Evolutionary conservation across 2,888 invertebrate genomes (phyloP).

Genomic region (Nemotelus nigrinus): DNA sequence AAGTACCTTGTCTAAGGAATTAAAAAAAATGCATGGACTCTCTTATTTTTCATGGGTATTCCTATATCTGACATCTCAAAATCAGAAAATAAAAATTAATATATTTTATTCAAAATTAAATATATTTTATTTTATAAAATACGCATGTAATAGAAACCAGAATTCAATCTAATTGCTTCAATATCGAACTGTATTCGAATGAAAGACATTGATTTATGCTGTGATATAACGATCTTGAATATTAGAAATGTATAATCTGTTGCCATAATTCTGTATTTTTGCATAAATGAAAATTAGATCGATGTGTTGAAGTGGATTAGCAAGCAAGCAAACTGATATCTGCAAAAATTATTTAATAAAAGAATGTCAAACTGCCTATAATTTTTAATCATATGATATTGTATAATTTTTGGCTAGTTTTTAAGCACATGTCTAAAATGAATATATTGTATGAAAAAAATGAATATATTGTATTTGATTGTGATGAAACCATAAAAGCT

Average conservation of each 20-base stretch:
- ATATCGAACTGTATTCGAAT: no score
- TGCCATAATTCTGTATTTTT: conserved; percentile 30
- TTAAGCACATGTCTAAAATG: neutral
- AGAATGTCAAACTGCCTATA: neutral
- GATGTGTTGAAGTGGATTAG: conserved; percentile 10
- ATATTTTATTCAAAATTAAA: no score
- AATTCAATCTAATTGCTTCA: no score
- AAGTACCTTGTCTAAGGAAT: no score
- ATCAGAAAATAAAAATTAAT: no score
- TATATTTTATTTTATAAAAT: no score
- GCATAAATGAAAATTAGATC: conserved; percentile 26
- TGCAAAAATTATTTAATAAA: neutral
- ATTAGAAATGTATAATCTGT: conserved; percentile 20
- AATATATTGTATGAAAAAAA: neutral
- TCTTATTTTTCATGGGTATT: no score
- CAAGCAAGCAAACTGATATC: neutral
- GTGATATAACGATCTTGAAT: conserved; percentile 31
- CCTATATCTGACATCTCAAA: no score
- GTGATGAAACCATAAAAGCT: conserved; percentile 15
- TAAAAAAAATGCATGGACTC: no score
- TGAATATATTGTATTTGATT: conserved; percentile 14
- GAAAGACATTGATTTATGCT: conserved; percentile 29
- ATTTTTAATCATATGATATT: no score
- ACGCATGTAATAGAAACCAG: no score
- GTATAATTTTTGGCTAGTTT: no score